A percentile compares a stretch with the other conserved stretches of the same genome.
phyloP scores from a whole-genome alignment of 2,888 invertebrate species.

The Drosophila infuscata region DNA sequence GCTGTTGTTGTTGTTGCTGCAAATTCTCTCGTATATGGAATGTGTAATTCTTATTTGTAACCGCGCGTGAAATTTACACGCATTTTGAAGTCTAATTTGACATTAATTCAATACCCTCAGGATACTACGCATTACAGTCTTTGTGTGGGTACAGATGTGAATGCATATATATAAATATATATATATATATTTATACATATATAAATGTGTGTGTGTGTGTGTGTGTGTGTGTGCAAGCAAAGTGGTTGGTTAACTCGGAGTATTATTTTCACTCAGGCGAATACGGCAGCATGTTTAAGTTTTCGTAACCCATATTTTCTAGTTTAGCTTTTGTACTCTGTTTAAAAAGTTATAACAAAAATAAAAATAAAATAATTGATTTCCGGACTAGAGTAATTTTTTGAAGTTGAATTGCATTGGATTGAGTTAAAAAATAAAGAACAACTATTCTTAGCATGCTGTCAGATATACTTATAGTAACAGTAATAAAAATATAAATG shows the following conservation, averaged over 20 bases:
- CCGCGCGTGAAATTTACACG: slow-evolving; percentile 81
- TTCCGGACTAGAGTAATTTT: neutral
- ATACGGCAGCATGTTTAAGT: slow-evolving; percentile 35
- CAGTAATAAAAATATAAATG: neutral
- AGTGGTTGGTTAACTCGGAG: slow-evolving; percentile 20
- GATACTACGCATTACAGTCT: slow-evolving; percentile 52
- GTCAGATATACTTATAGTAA: neutral
- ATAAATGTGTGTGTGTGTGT: slow-evolving; percentile 4
- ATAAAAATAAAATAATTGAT: too few relatives aligned
- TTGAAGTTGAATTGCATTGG: neutral
- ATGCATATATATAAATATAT: neutral
- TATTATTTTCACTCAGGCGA: slow-evolving; percentile 31
- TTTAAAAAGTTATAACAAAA: neutral
- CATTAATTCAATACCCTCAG: slow-evolving; percentile 81
- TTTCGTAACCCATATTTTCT: slow-evolving; percentile 6
- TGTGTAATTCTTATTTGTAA: slow-evolving; percentile 66
- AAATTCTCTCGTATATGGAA: slow-evolving; percentile 2
- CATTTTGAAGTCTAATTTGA: slow-evolving; percentile 82
- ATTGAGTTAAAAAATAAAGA: neutral
- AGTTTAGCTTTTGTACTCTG: neutral
- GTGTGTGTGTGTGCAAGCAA: slow-evolving; percentile 1
- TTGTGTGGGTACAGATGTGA: slow-evolving; percentile 1
- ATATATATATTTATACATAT: neutral
- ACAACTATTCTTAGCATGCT: neutral
- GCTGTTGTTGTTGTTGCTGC: slow-evolving; percentile 9